These are phyloP conservation scores for Taurulus bubalis DNA, from an alignment of 2,113 vertebrate genomes.

Conservation along the genomic window DNA sequence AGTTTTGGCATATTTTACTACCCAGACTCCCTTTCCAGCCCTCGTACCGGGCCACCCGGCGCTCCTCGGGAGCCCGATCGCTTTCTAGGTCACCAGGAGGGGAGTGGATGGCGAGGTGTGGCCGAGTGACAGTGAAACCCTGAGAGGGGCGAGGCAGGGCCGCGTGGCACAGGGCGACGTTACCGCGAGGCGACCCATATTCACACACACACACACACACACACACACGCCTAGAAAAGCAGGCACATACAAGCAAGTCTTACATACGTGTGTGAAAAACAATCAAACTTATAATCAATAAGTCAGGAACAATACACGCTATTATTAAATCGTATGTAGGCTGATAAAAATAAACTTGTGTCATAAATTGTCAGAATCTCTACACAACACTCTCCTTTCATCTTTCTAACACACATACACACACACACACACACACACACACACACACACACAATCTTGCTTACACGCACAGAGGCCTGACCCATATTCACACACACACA, in stretches of 20 bases:
- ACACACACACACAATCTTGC: slow-evolving; percentile 12
- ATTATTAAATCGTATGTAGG: slow-evolving; percentile 34
- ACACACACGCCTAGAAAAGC: background rate
- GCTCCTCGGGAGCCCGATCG: slow-evolving; percentile 37
- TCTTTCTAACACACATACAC: slow-evolving; percentile 11
- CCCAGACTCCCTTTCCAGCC: slow-evolving; percentile 35
- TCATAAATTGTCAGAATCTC: slow-evolving; percentile 44
- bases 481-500: slow-evolving; percentile 60
- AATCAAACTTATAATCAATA: slow-evolving; percentile 19
- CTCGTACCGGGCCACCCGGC: slow-evolving; percentile 34
- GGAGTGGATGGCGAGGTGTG: slow-evolving; percentile 61
- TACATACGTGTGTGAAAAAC: background rate
- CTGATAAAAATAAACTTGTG: slow-evolving; percentile 60
- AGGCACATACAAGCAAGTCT: background rate
- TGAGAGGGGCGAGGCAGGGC: slow-evolving; percentile 57
- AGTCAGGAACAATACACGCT: slow-evolving; percentile 5
- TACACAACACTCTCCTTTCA: slow-evolving; percentile 10
- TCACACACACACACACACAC: background rate
- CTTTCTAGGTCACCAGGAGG: slow-evolving; percentile 76
- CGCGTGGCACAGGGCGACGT: slow-evolving; percentile 12
- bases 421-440: slow-evolving; percentile 36
- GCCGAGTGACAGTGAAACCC: slow-evolving; percentile 79
- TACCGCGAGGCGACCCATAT: slow-evolving; percentile 51
- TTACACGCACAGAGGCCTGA: slow-evolving; percentile 45
- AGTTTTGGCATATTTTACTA: slow-evolving; percentile 29